Percentiles rank a stretch among this genome's conserved stretches.
phyloP scores from a whole-genome alignment of 1,140 invertebrate species.

The Octopus sinensis region DNA sequence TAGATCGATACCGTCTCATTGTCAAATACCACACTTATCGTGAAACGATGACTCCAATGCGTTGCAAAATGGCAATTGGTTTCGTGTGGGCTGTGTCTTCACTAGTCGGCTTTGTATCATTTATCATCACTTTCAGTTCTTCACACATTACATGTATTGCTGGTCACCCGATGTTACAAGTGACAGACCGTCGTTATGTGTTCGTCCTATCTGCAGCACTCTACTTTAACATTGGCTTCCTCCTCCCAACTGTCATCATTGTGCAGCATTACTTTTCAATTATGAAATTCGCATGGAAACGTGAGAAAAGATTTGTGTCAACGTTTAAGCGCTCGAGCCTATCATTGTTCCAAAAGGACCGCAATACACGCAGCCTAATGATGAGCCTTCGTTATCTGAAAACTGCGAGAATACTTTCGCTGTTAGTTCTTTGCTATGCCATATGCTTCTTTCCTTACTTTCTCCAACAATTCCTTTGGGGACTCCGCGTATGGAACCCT shows the following conservation, averaged over 20 bases:
- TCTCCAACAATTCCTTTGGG: conserved; percentile 7
- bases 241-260: conserved; percentile 6
- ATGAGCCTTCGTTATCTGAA: not conserved
- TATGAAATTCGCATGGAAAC: not conserved
- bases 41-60: not conserved
- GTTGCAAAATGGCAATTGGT: conserved; percentile 8
- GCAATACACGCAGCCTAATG: not conserved
- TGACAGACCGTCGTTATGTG: not conserved
- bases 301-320: not conserved
- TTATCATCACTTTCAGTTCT: not conserved
- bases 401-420: not conserved
- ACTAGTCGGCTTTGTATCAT: not conserved
- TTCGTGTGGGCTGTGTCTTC: conserved; percentile 3
- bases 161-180: not conserved
- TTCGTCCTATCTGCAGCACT: not conserved
- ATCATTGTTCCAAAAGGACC: not conserved
- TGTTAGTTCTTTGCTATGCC: not conserved
- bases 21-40: conserved; percentile 3
- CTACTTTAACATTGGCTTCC: not conserved
- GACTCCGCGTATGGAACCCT: conserved; percentile 3
- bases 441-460: conserved; percentile 6
- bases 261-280: not conserved
- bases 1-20: not conserved
- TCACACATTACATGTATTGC: not conserved
- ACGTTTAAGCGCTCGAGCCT: not conserved